Evolutionary conservation across 2,797 vertebrate genomes (phyloP).

Genomic region (Protonibea diacanthus): DNA sequence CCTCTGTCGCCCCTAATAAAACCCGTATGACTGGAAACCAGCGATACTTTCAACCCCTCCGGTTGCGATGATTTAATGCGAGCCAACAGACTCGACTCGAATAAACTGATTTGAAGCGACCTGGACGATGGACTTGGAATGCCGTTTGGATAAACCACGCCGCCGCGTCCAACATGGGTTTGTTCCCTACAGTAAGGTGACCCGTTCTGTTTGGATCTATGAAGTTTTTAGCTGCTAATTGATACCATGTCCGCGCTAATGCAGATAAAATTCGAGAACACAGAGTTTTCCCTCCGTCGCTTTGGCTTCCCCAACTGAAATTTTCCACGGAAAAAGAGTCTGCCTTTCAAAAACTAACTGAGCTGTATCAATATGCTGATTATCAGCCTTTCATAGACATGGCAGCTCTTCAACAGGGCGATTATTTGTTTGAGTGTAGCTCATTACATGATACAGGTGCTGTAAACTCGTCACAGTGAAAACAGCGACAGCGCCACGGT

Average conservation of each 20-base stretch:
- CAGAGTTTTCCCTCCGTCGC: background rate
- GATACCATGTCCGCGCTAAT: constrained; percentile 20
- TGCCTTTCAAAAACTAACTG: background rate
- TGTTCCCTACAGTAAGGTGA: constrained; percentile 15
- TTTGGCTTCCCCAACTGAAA: constrained; percentile 14
- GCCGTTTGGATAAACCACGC: constrained; percentile 42
- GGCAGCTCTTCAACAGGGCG: too few species aligned
- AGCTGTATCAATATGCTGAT: too few species aligned
- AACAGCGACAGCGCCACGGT: too few species aligned
- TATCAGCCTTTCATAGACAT: too few species aligned
- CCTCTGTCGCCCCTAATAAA: constrained; percentile 59
- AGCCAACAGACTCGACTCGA: constrained; percentile 54
- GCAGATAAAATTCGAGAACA: constrained; percentile 18
- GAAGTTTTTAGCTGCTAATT: constrained; percentile 25
- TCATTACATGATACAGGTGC: background rate
- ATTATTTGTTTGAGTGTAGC: background rate
- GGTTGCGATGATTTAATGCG: constrained; percentile 53
- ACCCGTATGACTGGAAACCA: constrained; percentile 61
- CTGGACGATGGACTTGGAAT: constrained; percentile 16
- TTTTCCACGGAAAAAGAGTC: constrained; percentile 5
- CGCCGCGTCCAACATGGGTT: constrained; percentile 15
- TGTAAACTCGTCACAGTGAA: too few species aligned
- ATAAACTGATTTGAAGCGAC: constrained; percentile 53
- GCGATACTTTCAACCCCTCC: constrained; percentile 43
- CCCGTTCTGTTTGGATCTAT: constrained; percentile 7